These are phyloP conservation scores for Apoda limacodes DNA, from an alignment of 2,888 invertebrate genomes.

Conservation along the genomic window DNA sequence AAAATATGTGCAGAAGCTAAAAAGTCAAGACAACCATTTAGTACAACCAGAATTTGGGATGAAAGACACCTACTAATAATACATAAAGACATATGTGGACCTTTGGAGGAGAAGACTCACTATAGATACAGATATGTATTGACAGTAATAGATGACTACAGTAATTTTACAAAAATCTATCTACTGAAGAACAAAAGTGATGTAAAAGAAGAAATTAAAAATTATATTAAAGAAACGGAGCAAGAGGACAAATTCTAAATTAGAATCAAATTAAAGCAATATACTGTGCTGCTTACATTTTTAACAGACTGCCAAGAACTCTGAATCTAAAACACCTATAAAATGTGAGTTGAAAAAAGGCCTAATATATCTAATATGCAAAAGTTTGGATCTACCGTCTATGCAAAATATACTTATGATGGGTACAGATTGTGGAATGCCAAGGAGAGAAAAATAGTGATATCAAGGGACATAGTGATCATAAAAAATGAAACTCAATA, in stretches of 20 bases:
- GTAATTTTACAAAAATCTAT: slow-evolving; percentile 8
- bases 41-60: slow-evolving; percentile 6
- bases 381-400: neutral
- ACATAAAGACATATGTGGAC: slow-evolving; percentile 12
- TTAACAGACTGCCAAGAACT: neutral
- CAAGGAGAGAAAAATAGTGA: neutral
- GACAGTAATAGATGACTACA: slow-evolving; percentile 11
- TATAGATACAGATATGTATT: slow-evolving; percentile 8
- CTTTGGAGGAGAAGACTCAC: slow-evolving; percentile 1
- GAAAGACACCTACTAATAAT: slow-evolving; percentile 6
- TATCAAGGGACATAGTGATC: neutral
- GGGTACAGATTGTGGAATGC: neutral
- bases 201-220: slow-evolving; percentile 1
- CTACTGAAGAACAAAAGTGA: slow-evolving; percentile 9
- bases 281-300: neutral
- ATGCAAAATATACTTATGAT: neutral
- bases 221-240: slow-evolving; percentile 1
- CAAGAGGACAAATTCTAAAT: neutral
- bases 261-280: neutral
- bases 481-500: neutral
- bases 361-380: neutral
- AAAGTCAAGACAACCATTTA: slow-evolving; percentile 9
- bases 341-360: slow-evolving; percentile 1
- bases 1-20: slow-evolving; percentile 4
- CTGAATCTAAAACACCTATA: neutral